These are phyloP conservation scores for Darevskia mixta DNA, from an alignment of 2,797 vertebrate species.

Conservation along the genomic window DNA sequence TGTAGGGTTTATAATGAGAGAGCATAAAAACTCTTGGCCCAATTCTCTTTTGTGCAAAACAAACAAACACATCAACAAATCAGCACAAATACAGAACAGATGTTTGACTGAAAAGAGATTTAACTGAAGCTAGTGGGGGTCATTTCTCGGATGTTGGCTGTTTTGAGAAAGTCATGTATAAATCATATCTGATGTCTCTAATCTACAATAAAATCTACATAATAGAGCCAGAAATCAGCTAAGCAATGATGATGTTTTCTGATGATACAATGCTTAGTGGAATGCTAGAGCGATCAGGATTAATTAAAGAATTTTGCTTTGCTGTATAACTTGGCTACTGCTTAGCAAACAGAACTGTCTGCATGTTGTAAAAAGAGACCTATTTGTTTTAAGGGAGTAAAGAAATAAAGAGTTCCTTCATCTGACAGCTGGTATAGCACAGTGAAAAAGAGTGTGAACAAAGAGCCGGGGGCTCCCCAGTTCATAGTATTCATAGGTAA, in stretches of 20 bases:
- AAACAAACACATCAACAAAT: conserved; percentile 71
- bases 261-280: conserved; percentile 44
- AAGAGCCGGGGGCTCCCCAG: neutral
- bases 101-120: conserved; percentile 69
- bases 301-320: conserved; percentile 62
- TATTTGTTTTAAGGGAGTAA: neutral
- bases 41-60: conserved; percentile 56
- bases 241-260: conserved; percentile 62
- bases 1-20: conserved; percentile 40
- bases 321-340: conserved; percentile 45
- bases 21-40: conserved; percentile 46
- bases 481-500: neutral
- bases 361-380: conserved; percentile 26
- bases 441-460: neutral
- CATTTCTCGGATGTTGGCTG: conserved; percentile 64
- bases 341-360: conserved; percentile 29
- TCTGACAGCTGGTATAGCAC: neutral
- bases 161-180: conserved; percentile 56
- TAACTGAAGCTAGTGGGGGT: conserved; percentile 53
- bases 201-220: conserved; percentile 69
- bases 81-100: conserved; percentile 68
- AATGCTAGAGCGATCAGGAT: conserved; percentile 53
- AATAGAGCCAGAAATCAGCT: conserved; percentile 57
- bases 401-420: neutral
- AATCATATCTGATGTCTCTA: conserved; percentile 52